phyloP scores from a whole-genome alignment of 1,140 invertebrate species.

The Hyposmocoma kahamanoa region DNA sequence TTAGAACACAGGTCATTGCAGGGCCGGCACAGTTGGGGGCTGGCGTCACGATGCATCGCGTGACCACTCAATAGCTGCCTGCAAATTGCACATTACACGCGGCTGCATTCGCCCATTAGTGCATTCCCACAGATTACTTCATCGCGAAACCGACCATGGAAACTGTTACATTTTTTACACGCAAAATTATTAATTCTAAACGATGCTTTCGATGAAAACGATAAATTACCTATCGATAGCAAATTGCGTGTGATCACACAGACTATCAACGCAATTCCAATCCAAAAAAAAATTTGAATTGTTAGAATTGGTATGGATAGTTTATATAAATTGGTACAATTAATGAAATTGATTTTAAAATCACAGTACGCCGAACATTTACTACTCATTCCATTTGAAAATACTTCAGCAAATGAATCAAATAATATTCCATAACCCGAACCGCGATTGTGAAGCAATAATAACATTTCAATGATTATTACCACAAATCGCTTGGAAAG shows the following conservation, averaged over 20 bases:
- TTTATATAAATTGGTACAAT: no score
- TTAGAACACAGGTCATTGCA: no score
- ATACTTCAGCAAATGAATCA: no score
- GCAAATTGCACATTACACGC: conserved; percentile 66
- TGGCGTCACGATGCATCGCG: conserved; percentile 29
- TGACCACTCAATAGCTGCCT: conserved; percentile 44
- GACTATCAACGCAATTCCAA: no score
- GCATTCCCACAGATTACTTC: conserved; percentile 63
- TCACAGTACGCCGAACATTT: no score
- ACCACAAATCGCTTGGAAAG: conserved; percentile 9
- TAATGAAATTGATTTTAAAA: no score
- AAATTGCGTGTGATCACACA: background rate
- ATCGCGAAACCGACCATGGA: conserved; percentile 54
- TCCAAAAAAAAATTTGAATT: no score
- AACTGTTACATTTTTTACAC: conserved; percentile 41
- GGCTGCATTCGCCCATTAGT: conserved; percentile 60
- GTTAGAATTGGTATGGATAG: no score
- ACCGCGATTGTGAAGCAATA: conserved; percentile 4
- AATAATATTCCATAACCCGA: no score
- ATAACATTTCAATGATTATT: conserved; percentile 10
- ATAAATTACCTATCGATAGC: conserved; percentile 1
- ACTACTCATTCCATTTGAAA: no score
- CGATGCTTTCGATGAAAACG: background rate
- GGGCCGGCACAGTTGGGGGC: conserved; percentile 16
- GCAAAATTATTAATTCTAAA: background rate